Conservation (phyloP, 2,113 vertebrate genomes). For the Proteles cristata region DNA sequence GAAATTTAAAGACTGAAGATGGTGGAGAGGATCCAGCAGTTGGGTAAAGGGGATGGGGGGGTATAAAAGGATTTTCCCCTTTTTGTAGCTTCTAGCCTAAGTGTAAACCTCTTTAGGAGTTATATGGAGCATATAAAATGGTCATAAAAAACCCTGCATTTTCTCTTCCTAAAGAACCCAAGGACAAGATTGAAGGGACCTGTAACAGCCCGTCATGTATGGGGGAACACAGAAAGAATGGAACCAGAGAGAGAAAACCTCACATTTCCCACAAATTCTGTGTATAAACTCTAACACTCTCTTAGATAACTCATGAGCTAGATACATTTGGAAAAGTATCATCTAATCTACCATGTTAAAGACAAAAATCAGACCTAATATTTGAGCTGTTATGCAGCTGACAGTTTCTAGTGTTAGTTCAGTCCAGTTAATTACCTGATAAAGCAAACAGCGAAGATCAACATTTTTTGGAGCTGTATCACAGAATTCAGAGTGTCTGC, state of each 20-base stretch:
- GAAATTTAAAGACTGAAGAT: background rate
- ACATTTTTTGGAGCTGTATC: background rate
- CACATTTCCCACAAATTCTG: background rate
- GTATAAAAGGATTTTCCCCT: background rate
- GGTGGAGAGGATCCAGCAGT: background rate
- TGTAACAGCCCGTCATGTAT: background rate
- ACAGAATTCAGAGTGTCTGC: background rate
- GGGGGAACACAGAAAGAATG: background rate
- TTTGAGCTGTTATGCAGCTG: background rate
- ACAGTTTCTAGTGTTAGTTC: background rate
- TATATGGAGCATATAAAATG: background rate
- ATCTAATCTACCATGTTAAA: background rate
- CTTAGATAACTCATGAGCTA: background rate
- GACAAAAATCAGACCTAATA: background rate
- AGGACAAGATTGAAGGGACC: background rate
- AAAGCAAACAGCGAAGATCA: background rate
- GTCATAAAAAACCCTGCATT: background rate
- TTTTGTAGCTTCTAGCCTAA: background rate
- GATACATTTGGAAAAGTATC: background rate
- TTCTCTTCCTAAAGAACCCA: background rate
- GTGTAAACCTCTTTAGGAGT: background rate
- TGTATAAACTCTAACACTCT: background rate
- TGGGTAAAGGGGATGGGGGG: background rate
- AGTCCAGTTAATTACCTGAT: background rate
- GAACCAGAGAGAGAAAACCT: background rate